phyloP scores from a whole-genome alignment of 2,113 vertebrate genomes.

The Sigmodon hispidus region DNA sequence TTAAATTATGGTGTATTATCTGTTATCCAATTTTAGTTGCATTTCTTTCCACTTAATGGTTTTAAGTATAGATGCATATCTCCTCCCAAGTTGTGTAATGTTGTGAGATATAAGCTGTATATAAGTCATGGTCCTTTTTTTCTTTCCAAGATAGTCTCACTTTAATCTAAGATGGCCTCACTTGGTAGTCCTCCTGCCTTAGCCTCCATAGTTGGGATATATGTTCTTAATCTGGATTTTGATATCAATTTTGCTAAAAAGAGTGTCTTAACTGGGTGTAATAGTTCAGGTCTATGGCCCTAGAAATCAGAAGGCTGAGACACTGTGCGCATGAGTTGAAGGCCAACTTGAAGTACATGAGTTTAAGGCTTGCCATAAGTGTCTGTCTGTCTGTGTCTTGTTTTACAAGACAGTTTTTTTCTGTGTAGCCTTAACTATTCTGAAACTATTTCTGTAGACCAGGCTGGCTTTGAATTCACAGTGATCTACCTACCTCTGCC shows the following conservation, averaged over 20 bases:
- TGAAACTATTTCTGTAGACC: not conserved
- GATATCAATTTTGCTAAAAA: not conserved
- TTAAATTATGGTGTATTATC: not conserved
- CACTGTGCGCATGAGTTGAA: not conserved
- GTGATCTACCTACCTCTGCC: not conserved
- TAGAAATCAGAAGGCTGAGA: not conserved
- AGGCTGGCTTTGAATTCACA: not conserved
- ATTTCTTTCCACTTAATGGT: not conserved
- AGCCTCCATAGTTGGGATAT: not conserved
- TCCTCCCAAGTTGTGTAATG: not conserved
- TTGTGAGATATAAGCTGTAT: not conserved
- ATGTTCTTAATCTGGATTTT: slow-evolving; percentile 23
- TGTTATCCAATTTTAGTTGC: not conserved
- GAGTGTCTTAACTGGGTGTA: not conserved
- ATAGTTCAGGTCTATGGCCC: not conserved
- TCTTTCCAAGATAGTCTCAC: not conserved
- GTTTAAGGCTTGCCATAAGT: not conserved
- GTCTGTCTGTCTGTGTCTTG: not conserved
- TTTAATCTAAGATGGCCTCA: not conserved
- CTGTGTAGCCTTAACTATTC: not conserved
- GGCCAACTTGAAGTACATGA: not conserved
- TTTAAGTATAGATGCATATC: not conserved
- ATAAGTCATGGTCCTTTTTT: not conserved
- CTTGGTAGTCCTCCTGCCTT: not conserved
- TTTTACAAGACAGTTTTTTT: not conserved